phyloP scores from a whole-genome alignment of 2,797 vertebrate genomes.

The Acipenser transmontanus region DNA sequence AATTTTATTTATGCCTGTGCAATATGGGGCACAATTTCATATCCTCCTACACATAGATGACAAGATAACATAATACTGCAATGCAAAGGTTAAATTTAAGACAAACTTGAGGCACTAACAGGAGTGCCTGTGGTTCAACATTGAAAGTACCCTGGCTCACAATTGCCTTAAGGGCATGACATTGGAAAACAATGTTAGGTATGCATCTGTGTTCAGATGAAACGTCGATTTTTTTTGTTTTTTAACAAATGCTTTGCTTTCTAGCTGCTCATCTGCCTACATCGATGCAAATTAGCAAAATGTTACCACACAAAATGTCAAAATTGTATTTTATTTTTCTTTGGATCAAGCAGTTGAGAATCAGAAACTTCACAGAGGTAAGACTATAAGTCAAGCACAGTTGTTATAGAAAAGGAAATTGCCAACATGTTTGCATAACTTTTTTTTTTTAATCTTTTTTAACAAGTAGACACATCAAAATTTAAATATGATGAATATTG shows the following conservation, averaged over 20 bases:
- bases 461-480: too few species aligned
- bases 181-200: conserved; percentile 17
- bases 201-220: neutral
- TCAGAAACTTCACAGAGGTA: too few species aligned
- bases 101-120: conserved; percentile 1
- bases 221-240: neutral
- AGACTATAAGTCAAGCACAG: too few species aligned
- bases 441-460: too few species aligned
- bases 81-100: conserved; percentile 15
- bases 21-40: neutral
- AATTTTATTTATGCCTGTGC: neutral
- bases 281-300: conserved; percentile 19
- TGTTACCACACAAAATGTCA: conserved; percentile 1
- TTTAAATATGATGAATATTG: too few species aligned
- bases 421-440: too few species aligned
- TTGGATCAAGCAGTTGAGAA: too few species aligned
- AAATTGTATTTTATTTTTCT: too few species aligned
- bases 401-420: too few species aligned
- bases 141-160: conserved; percentile 8
- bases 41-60: neutral
- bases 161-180: conserved; percentile 10
- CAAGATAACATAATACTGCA: neutral
- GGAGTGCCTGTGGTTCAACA: neutral
- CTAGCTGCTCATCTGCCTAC: conserved; percentile 16
- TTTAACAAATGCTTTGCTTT: conserved; percentile 14